These are phyloP conservation scores for Euproctis similis DNA, from an alignment of 2,888 invertebrate species.

Conservation along the genomic window DNA sequence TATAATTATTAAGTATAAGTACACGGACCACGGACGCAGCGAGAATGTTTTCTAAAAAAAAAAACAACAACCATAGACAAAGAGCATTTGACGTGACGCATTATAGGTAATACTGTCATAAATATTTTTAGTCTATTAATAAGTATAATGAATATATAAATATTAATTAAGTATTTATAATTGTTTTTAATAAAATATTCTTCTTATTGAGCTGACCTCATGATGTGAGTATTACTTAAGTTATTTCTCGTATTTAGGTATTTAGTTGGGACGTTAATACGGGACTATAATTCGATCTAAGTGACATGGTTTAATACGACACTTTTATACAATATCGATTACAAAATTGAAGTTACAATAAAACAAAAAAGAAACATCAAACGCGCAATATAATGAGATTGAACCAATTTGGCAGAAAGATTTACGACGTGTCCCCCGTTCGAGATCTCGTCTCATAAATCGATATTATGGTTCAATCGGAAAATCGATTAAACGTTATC, in stretches of 20 bases:
- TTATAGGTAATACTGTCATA: constrained; percentile 47
- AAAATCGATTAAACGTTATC: constrained; percentile 45
- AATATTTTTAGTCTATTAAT: constrained; percentile 54
- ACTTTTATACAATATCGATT: constrained; percentile 31
- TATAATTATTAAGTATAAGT: constrained; percentile 22
- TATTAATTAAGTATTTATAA: too few relatives aligned
- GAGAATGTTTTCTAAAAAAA: too few relatives aligned
- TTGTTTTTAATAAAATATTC: too few relatives aligned
- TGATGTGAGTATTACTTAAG: too few relatives aligned
- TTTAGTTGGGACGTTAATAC: too few relatives aligned
- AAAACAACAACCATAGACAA: constrained; percentile 27
- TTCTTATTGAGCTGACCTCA: too few relatives aligned
- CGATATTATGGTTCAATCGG: constrained; percentile 48
- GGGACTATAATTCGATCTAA: too few relatives aligned
- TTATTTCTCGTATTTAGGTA: too few relatives aligned
- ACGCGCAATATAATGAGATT: constrained; percentile 32
- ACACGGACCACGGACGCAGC: too few relatives aligned
- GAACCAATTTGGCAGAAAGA: constrained; percentile 40
- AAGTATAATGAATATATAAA: too few relatives aligned
- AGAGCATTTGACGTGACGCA: constrained; percentile 41
- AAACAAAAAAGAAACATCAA: constrained; percentile 28
- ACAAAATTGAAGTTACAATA: constrained; percentile 28
- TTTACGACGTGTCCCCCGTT: constrained; percentile 49
- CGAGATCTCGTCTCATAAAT: constrained; percentile 53
- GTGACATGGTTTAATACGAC: constrained; percentile 30